Evolutionary conservation across 2,888 invertebrate genomes (phyloP).

Genomic region (Hanleya hanleyi): DNA sequence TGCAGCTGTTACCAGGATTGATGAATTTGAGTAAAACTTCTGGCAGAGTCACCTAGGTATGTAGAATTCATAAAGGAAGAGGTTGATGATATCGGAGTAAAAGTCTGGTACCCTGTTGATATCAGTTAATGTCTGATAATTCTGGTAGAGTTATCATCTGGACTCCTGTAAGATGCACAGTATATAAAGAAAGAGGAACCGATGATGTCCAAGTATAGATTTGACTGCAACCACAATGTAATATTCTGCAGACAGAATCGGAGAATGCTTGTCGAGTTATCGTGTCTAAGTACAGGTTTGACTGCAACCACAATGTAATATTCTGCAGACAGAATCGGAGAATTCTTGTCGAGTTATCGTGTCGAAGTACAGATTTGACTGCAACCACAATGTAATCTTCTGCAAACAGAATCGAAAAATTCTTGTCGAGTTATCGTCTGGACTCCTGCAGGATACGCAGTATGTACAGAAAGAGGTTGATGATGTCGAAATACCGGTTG

Average conservation of each 20-base stretch:
- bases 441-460: slow-evolving; percentile 80
- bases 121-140: no score
- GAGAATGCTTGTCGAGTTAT: no score
- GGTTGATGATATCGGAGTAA: no score
- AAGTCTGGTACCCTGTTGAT: no score
- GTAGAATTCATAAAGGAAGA: slow-evolving; percentile 86
- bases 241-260: slow-evolving; percentile 89
- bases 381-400: slow-evolving; percentile 21
- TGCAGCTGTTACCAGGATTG: not conserved
- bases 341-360: no score
- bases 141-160: no score
- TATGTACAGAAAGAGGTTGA: slow-evolving; percentile 88
- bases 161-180: slow-evolving; percentile 80
- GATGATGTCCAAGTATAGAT: slow-evolving; percentile 90
- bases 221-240: slow-evolving; percentile 90
- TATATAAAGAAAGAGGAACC: slow-evolving; percentile 86
- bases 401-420: slow-evolving; percentile 31
- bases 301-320: slow-evolving; percentile 71
- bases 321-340: slow-evolving; percentile 28
- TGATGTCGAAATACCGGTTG: slow-evolving; percentile 89
- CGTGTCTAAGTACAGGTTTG: slow-evolving; percentile 89
- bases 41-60: slow-evolving; percentile 76
- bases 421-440: no score
- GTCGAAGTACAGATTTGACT: slow-evolving; percentile 87
- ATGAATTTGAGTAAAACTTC: slow-evolving; percentile 4